Percentiles rank a stretch among this genome's conserved stretches.
Conservation (phyloP, 1,140 invertebrate genomes). For the Musca domestica region DNA sequence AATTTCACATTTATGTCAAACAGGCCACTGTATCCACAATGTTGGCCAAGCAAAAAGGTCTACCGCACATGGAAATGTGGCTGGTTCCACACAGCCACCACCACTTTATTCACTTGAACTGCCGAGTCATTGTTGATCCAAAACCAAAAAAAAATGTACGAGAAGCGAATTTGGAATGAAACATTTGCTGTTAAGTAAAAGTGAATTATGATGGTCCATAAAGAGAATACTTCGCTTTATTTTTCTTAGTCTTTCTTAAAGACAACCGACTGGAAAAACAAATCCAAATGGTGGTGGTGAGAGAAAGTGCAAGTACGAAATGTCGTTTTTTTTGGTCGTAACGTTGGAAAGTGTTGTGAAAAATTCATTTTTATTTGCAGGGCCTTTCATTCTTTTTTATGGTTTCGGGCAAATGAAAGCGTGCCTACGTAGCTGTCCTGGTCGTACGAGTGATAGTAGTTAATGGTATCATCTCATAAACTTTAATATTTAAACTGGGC, state of each 20-base stretch:
- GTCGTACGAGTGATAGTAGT: neutral
- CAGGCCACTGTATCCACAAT: too few species aligned
- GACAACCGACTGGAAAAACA: too few species aligned
- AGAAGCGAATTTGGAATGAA: neutral
- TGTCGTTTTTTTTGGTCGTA: too few species aligned
- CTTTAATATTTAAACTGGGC: slow-evolving; percentile 17
- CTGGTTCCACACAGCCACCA: too few species aligned
- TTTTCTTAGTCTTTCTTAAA: too few species aligned
- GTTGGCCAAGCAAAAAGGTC: too few species aligned
- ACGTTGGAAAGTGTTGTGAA: too few species aligned
- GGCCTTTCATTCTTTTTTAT: neutral
- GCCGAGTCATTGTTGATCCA: neutral
- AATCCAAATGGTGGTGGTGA: too few species aligned
- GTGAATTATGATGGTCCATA: slow-evolving; percentile 11
- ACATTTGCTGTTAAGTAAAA: slow-evolving; percentile 3
- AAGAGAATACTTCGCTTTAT: neutral
- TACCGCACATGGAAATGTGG: too few species aligned
- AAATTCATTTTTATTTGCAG: neutral
- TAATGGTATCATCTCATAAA: slow-evolving; percentile 17
- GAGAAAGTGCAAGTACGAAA: too few species aligned
- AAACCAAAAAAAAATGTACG: neutral
- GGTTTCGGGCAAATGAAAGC: neutral
- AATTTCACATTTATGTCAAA: too few species aligned
- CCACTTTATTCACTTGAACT: neutral
- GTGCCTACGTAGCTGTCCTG: neutral